A percentile compares a stretch with the other conserved stretches of the same genome.
These are phyloP conservation scores for Stictocephala bisonia DNA, from an alignment of 2,888 invertebrate species.

Conservation along the genomic window DNA sequence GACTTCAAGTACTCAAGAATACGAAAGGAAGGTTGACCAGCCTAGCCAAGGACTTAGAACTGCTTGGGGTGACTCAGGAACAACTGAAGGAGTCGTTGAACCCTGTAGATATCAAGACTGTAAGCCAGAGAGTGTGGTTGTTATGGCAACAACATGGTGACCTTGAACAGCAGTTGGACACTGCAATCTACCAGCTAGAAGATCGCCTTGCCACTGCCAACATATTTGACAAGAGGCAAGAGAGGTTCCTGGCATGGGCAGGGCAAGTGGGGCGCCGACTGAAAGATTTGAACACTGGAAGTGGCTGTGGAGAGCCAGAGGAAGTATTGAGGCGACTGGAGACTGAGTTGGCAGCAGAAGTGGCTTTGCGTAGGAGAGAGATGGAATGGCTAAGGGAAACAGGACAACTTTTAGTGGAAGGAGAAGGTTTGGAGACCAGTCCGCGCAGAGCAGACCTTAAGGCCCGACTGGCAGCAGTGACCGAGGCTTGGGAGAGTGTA, in stretches of 20 bases:
- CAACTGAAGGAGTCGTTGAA: conserved; percentile 87
- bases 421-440: conserved; percentile 69
- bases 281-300: conserved; percentile 66
- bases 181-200: conserved; percentile 77
- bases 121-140: conserved; percentile 82
- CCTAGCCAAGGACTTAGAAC: conserved; percentile 68
- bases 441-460: conserved; percentile 56
- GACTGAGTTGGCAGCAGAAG: conserved; percentile 80
- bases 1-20: conserved; percentile 46
- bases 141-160: conserved; percentile 84
- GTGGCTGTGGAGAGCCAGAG: conserved; percentile 62
- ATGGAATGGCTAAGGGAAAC: conserved; percentile 80
- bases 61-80: conserved; percentile 79
- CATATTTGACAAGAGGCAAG: conserved; percentile 70
- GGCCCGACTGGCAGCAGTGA: conserved; percentile 70
- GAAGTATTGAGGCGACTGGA: conserved; percentile 74
- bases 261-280: conserved; percentile 75
- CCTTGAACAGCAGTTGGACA: conserved; percentile 80
- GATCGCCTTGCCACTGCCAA: conserved; percentile 78
- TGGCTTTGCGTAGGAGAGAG: conserved; percentile 80
- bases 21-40: conserved; percentile 50
- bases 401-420: conserved; percentile 74
- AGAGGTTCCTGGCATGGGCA: conserved; percentile 76
- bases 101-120: conserved; percentile 83
- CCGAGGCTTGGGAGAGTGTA: conserved; percentile 76